These are phyloP conservation scores for Galbula dea DNA, from an alignment of 2,113 vertebrate genomes.

Conservation along the genomic window DNA sequence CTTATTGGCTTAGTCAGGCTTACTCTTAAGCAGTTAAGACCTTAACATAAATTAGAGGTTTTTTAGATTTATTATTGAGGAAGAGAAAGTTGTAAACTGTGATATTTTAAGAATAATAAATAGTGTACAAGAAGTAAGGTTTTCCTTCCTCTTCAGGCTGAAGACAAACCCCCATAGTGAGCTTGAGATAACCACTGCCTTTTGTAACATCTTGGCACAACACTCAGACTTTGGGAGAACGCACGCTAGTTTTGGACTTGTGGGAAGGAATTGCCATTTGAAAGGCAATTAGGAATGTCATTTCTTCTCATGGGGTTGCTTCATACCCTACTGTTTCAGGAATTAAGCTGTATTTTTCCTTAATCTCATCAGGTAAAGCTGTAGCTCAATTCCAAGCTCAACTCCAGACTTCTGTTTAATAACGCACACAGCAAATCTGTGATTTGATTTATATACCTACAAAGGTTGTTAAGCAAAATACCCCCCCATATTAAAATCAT, in stretches of 20 bases:
- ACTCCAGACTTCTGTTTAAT: neutral
- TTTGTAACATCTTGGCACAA: neutral
- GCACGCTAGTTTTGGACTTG: neutral
- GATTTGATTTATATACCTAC: slow-evolving; percentile 2
- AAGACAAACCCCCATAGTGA: neutral
- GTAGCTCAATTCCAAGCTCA: neutral
- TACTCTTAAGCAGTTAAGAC: neutral
- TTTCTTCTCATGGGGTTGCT: neutral
- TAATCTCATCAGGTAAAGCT: neutral
- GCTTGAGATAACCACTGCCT: neutral
- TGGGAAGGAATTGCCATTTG: neutral
- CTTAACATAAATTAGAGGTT: neutral
- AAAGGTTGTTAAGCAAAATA: slow-evolving; percentile 27
- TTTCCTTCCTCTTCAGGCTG: neutral
- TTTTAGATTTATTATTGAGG: neutral
- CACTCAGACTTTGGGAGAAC: neutral
- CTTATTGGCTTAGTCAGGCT: neutral
- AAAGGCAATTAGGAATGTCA: neutral
- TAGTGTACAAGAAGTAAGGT: neutral
- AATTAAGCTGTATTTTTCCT: neutral
- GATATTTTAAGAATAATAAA: neutral
- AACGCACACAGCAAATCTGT: neutral
- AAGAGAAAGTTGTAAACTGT: neutral
- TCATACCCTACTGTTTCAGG: neutral
- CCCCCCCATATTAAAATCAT: neutral